These are phyloP conservation scores for Cydia amplana DNA, from an alignment of 1,140 invertebrate species.

Conservation along the genomic window DNA sequence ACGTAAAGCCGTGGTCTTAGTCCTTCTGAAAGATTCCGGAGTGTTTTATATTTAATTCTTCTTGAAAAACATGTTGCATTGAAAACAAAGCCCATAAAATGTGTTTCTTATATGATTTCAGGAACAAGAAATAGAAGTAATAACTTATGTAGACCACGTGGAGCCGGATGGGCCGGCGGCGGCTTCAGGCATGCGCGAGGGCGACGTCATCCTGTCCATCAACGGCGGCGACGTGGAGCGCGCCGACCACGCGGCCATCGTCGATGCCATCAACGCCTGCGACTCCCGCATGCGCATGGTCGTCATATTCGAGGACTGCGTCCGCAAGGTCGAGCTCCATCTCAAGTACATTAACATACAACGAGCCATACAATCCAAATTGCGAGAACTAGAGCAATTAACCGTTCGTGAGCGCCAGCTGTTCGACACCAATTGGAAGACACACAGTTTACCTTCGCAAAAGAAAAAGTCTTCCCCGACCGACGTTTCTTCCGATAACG, in stretches of 20 bases:
- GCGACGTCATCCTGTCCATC: slow-evolving; percentile 96
- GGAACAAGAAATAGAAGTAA: slow-evolving; percentile 92
- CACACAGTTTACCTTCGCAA: slow-evolving; percentile 89
- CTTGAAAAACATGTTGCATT: no score
- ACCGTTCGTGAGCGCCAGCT: slow-evolving; percentile 91
- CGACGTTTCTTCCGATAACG: slow-evolving; percentile 69
- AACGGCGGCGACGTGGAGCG: slow-evolving; percentile 96
- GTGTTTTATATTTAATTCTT: no score
- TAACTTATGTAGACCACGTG: slow-evolving; percentile 98
- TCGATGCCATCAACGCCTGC: slow-evolving; percentile 94
- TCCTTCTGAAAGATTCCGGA: no score
- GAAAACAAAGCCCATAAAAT: background rate
- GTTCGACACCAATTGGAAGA: slow-evolving; percentile 92
- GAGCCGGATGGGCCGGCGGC: slow-evolving; percentile 94
- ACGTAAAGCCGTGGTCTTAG: no score
- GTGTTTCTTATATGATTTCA: slow-evolving; percentile 43
- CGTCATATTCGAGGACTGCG: slow-evolving; percentile 96
- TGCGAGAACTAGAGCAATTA: slow-evolving; percentile 90
- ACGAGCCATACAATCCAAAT: slow-evolving; percentile 90
- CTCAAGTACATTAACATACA: slow-evolving; percentile 95
- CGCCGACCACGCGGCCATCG: slow-evolving; percentile 93
- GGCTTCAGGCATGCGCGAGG: slow-evolving; percentile 94
- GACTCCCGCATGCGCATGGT: slow-evolving; percentile 95
- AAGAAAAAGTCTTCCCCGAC: slow-evolving; percentile 84
- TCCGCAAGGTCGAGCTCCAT: slow-evolving; percentile 94